phyloP scores from a whole-genome alignment of 1,140 invertebrate species.

The Cryptotermes secundus region DNA sequence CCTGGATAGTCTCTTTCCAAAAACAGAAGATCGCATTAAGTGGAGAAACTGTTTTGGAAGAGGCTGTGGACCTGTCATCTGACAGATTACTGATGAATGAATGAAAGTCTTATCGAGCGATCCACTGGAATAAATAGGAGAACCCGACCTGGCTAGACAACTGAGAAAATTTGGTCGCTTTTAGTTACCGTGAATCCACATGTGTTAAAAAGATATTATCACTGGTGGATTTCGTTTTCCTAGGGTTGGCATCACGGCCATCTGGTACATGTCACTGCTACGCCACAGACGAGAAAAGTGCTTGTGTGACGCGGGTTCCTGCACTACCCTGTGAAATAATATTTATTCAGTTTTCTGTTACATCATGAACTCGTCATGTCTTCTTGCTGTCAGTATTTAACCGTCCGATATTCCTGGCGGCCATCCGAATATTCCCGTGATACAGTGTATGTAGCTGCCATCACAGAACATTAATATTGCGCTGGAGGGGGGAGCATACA shows the following conservation, averaged over 20 bases:
- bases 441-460: background rate
- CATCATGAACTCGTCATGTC: constrained; percentile 11
- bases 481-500: too few relatives aligned
- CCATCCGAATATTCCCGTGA: background rate
- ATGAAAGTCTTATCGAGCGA: too few relatives aligned
- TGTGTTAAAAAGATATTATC: background rate
- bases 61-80: too few relatives aligned
- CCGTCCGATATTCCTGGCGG: background rate
- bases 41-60: too few relatives aligned
- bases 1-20: too few relatives aligned
- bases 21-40: too few relatives aligned
- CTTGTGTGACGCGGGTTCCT: background rate
- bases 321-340: background rate
- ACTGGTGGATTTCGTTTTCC: background rate
- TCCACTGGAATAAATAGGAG: too few relatives aligned
- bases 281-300: background rate
- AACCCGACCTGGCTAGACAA: too few relatives aligned
- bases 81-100: too few relatives aligned
- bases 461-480: background rate
- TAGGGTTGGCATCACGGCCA: background rate
- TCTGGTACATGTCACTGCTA: background rate
- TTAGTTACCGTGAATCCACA: too few relatives aligned
- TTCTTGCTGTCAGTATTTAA: background rate
- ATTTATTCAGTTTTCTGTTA: constrained; percentile 18
- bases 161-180: too few relatives aligned